phyloP scores from a whole-genome alignment of 1,140 invertebrate species.

The Zaprionus davidi region DNA sequence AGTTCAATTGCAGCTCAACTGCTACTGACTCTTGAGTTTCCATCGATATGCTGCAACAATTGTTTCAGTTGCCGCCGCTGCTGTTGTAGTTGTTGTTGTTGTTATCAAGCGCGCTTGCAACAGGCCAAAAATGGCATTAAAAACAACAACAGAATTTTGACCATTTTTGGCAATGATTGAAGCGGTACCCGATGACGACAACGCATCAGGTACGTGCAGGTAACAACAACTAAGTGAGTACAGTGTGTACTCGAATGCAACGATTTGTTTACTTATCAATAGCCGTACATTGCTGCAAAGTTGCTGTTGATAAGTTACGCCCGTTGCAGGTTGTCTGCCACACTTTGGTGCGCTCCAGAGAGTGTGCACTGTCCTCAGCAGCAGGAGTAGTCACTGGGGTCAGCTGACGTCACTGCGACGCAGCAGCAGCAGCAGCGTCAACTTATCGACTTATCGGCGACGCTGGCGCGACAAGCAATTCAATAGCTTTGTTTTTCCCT shows the following conservation, averaged over 20 bases:
- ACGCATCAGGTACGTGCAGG: slow-evolving; percentile 32
- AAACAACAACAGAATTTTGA: slow-evolving; percentile 62
- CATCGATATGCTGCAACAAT: slow-evolving; percentile 18
- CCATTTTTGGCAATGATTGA: slow-evolving; percentile 72
- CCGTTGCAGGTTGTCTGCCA: neutral
- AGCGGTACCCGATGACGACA: slow-evolving; percentile 6
- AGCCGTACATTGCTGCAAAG: too few species aligned
- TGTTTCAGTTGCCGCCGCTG: neutral
- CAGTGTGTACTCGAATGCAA: neutral
- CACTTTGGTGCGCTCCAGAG: slow-evolving; percentile 6
- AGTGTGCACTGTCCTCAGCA: slow-evolving; percentile 27
- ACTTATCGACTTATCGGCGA: slow-evolving; percentile 30
- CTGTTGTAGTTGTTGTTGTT: slow-evolving; percentile 18
- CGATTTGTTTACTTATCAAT: too few species aligned
- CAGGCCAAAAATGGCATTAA: slow-evolving; percentile 43
- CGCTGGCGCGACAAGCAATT: slow-evolving; percentile 33
- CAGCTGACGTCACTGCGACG: slow-evolving; percentile 32
- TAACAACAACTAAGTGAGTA: neutral
- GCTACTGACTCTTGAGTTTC: slow-evolving; percentile 51
- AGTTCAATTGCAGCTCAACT: slow-evolving; percentile 27
- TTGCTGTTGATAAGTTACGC: too few species aligned
- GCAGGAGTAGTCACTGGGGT: neutral
- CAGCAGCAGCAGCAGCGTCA: neutral
- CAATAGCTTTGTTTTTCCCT: slow-evolving; percentile 26
- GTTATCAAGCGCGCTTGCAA: slow-evolving; percentile 40